Evolutionary conservation across 2,888 invertebrate species (phyloP).

Genomic region (Hirudinaria manillensis): DNA sequence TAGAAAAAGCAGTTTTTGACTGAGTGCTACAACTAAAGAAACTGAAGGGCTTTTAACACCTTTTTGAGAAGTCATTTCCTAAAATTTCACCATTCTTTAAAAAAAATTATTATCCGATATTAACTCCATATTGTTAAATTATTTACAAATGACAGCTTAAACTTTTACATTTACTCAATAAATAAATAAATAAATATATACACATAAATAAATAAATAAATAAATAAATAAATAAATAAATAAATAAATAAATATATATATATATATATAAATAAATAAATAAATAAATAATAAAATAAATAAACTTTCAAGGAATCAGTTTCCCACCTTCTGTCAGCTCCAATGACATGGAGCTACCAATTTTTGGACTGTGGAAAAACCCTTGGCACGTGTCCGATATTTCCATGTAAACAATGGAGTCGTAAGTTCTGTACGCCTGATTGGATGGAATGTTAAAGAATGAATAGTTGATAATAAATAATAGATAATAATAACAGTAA

Average conservation of each 20-base stretch:
- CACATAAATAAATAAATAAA: background rate
- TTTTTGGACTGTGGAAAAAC: constrained; percentile 14
- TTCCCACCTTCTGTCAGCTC: constrained; percentile 19
- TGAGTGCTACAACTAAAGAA: too few species aligned
- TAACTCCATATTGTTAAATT: too few species aligned
- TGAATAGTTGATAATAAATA: too few species aligned
- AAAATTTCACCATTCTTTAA: too few species aligned
- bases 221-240: constrained; percentile 9
- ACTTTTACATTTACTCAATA: background rate
- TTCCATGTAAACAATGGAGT: constrained; percentile 23
- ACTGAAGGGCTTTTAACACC: too few species aligned
- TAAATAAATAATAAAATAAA: background rate
- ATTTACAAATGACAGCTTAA: background rate
- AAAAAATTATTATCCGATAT: too few species aligned
- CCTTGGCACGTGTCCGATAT: constrained; percentile 16
- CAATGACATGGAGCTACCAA: background rate
- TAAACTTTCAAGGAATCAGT: background rate
- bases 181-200: background rate
- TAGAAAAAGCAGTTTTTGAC: too few species aligned
- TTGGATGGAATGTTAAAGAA: background rate
- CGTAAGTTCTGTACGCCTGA: constrained; percentile 17
- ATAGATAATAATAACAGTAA: too few species aligned
- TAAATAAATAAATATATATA: constrained; percentile 19
- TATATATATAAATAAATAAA: constrained; percentile 15
- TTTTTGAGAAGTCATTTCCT: too few species aligned